phyloP scores from a whole-genome alignment of 2,113 vertebrate species.

The Thunnus maccoyii region DNA sequence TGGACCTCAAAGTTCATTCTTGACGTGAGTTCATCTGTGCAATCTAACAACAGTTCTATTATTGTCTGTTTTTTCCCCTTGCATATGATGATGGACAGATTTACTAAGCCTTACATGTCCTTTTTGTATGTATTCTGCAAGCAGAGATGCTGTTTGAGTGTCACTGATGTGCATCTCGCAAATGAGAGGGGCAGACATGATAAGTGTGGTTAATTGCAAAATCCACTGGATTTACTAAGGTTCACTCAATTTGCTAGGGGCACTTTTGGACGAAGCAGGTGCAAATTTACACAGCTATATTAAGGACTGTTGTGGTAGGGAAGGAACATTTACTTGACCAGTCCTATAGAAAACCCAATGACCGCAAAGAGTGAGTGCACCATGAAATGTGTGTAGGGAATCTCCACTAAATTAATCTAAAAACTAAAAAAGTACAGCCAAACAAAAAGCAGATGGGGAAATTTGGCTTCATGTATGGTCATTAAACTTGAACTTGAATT shows the following conservation, averaged over 20 bases:
- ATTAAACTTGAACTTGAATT: slow-evolving; percentile 27
- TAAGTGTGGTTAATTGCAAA: slow-evolving; percentile 65
- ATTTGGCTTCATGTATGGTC: not conserved
- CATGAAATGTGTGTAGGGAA: not conserved
- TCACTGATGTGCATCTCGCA: not conserved
- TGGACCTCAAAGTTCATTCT: too few species aligned
- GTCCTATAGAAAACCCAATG: not conserved
- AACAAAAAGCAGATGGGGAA: not conserved
- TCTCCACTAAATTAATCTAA: not conserved
- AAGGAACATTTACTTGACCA: slow-evolving; percentile 9
- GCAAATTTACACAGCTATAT: slow-evolving; percentile 37
- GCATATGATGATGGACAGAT: too few species aligned
- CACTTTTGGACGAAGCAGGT: slow-evolving; percentile 53
- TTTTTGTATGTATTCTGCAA: too few species aligned
- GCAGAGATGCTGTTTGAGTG: not conserved
- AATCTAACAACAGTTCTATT: too few species aligned
- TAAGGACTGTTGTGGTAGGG: slow-evolving; percentile 12
- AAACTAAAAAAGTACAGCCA: not conserved
- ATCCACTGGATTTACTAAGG: slow-evolving; percentile 55
- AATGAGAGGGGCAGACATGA: slow-evolving; percentile 11
- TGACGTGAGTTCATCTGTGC: too few species aligned
- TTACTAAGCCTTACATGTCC: too few species aligned
- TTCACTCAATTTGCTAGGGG: slow-evolving; percentile 57
- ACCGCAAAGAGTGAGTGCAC: not conserved
- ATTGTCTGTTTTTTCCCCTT: too few species aligned